phyloP scores from a whole-genome alignment of 2,797 vertebrate genomes.

The Phalloptychus januarius region DNA sequence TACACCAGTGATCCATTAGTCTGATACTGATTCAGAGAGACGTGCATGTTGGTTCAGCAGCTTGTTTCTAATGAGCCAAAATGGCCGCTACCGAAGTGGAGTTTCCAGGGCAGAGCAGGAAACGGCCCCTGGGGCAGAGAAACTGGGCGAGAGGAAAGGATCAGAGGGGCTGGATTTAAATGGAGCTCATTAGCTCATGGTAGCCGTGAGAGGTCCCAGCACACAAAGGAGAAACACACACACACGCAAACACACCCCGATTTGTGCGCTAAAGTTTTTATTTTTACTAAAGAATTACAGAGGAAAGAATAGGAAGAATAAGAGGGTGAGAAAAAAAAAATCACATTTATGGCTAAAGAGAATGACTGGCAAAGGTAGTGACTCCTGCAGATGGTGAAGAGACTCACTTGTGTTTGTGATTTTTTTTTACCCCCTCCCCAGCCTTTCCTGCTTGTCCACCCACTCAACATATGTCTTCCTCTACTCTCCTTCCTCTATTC shows the following conservation, averaged over 20 bases:
- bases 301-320: slow-evolving; percentile 7
- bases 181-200: slow-evolving; percentile 78
- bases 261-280: slow-evolving; percentile 14
- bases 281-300: slow-evolving; percentile 14
- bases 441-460: slow-evolving; percentile 77
- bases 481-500: slow-evolving; percentile 26
- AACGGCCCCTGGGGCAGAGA: slow-evolving; percentile 71
- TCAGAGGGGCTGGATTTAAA: slow-evolving; percentile 77
- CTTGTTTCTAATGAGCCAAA: slow-evolving; percentile 77
- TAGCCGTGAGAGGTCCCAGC: slow-evolving; percentile 71
- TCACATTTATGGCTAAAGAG: slow-evolving; percentile 31
- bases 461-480: slow-evolving; percentile 81
- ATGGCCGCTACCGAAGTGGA: slow-evolving; percentile 66
- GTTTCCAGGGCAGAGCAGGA: slow-evolving; percentile 74
- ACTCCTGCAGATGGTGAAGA: slow-evolving; percentile 61
- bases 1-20: slow-evolving; percentile 66
- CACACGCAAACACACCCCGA: slow-evolving; percentile 18
- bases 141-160: slow-evolving; percentile 75
- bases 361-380: slow-evolving; percentile 48
- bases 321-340: not conserved
- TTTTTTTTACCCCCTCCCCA: slow-evolving; percentile 68
- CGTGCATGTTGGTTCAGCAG: slow-evolving; percentile 66
- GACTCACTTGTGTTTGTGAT: slow-evolving; percentile 41
- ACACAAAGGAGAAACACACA: slow-evolving; percentile 59
- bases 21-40: slow-evolving; percentile 68